Evolutionary conservation across 2,888 invertebrate genomes (phyloP).

Genomic region (Cyclophora punctaria): DNA sequence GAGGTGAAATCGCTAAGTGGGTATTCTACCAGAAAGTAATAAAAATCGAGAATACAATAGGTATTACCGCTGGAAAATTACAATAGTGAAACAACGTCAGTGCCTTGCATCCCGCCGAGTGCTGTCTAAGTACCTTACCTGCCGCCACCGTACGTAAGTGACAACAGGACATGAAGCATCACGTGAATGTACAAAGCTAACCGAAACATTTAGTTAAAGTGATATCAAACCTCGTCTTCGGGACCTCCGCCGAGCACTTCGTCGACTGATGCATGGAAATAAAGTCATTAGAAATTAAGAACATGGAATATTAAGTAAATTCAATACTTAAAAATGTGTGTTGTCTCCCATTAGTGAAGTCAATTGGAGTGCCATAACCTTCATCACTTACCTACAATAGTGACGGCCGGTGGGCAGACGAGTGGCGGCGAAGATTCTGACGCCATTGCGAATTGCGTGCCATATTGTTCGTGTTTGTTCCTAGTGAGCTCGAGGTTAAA

Average conservation of each 20-base stretch:
- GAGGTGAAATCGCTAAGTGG: conserved; percentile 6
- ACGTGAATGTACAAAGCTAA: conserved; percentile 13
- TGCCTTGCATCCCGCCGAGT: too few species aligned
- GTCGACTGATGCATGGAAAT: conserved; percentile 71
- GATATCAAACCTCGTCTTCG: conserved; percentile 64
- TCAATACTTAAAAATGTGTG: too few species aligned
- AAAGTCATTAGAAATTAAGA: conserved; percentile 1
- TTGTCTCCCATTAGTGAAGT: neutral
- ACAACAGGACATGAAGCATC: neutral
- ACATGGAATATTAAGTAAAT: too few species aligned
- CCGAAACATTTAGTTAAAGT: conserved; percentile 14
- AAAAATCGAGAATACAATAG: neutral
- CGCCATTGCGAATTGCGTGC: conserved; percentile 75
- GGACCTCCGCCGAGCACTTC: conserved; percentile 57
- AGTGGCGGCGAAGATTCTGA: conserved; percentile 16
- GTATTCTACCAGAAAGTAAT: neutral
- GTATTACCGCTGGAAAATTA: too few species aligned
- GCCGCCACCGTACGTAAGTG: too few species aligned
- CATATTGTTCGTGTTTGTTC: conserved; percentile 84
- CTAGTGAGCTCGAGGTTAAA: conserved; percentile 83
- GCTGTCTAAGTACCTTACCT: too few species aligned
- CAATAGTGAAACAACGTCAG: too few species aligned
- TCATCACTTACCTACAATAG: conserved; percentile 61
- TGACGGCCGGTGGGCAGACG: conserved; percentile 41
- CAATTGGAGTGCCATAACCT: neutral